A percentile compares a stretch with the other conserved stretches of the same genome.
phyloP scores from a whole-genome alignment of 2,797 vertebrate genomes.

The Myripristis murdjan region DNA sequence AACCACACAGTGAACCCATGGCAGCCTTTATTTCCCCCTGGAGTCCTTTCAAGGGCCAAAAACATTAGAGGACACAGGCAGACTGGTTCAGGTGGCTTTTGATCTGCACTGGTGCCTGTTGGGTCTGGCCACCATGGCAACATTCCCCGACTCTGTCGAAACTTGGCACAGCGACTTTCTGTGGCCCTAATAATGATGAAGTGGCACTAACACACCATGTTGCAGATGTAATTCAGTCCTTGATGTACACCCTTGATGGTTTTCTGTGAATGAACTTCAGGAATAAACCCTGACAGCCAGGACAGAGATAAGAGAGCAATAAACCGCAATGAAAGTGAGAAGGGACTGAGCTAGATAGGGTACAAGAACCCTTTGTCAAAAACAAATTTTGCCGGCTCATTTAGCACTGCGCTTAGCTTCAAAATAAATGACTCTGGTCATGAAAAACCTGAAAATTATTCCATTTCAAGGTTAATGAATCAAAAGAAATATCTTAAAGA shows the following conservation, averaged over 20 bases:
- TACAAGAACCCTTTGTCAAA: too few relatives aligned
- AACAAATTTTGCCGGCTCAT: too few relatives aligned
- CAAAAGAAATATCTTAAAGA: too few relatives aligned
- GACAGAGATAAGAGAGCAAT: too few relatives aligned
- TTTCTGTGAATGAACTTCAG: constrained; percentile 33
- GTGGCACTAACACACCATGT: constrained; percentile 19
- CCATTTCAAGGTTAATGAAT: too few relatives aligned
- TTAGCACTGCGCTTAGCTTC: too few relatives aligned
- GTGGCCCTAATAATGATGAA: constrained; percentile 47
- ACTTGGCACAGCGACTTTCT: constrained; percentile 32
- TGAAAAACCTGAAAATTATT: too few relatives aligned
- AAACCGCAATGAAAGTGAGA: too few relatives aligned
- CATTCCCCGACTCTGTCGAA: constrained; percentile 23
- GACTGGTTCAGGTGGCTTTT: constrained; percentile 28
- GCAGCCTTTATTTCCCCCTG: constrained; percentile 40
- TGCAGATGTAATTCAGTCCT: not conserved
- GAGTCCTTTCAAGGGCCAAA: constrained; percentile 36
- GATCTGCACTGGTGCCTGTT: constrained; percentile 10
- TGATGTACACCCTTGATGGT: constrained; percentile 23
- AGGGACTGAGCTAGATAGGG: too few relatives aligned
- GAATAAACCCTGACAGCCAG: constrained; percentile 1
- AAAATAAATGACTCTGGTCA: too few relatives aligned
- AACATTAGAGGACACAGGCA: constrained; percentile 22
- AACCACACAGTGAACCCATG: constrained; percentile 21
- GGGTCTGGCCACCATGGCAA: constrained; percentile 26